Conservation (phyloP, 1,140 invertebrate genomes). For the Neotoxoptera formosana region DNA sequence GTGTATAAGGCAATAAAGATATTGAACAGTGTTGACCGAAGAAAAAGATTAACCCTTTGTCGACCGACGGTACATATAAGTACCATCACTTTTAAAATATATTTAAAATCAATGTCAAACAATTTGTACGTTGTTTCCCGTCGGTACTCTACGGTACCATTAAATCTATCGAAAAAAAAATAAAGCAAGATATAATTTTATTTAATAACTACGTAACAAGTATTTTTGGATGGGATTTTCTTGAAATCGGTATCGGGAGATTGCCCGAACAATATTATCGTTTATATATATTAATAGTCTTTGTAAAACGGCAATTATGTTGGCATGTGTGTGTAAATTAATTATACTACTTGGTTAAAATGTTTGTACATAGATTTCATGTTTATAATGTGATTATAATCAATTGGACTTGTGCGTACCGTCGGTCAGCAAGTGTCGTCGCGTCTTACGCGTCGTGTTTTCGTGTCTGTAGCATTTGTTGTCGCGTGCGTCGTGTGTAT, state of each 20-base stretch:
- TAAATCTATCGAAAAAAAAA: background rate
- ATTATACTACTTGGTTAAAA: background rate
- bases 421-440: background rate
- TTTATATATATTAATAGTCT: background rate
- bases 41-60: slow-evolving; percentile 20
- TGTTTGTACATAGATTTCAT: background rate
- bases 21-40: too few relatives aligned
- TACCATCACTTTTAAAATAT: slow-evolving; percentile 18
- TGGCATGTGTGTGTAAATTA: background rate
- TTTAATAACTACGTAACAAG: background rate
- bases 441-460: background rate
- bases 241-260: background rate
- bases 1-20: too few relatives aligned
- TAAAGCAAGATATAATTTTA: background rate
- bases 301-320: slow-evolving; percentile 10
- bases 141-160: slow-evolving; percentile 6
- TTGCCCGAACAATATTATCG: background rate
- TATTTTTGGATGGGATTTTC: slow-evolving; percentile 27
- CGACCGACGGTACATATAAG: slow-evolving; percentile 15
- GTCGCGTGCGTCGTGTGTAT: background rate
- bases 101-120: background rate
- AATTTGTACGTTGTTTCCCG: background rate
- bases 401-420: slow-evolving; percentile 39
- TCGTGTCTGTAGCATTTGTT: background rate
- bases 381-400: background rate